Base-by-base conservation (phyloP, 2,113 vertebrate species). In the Scophthalmus maximus region DNA sequence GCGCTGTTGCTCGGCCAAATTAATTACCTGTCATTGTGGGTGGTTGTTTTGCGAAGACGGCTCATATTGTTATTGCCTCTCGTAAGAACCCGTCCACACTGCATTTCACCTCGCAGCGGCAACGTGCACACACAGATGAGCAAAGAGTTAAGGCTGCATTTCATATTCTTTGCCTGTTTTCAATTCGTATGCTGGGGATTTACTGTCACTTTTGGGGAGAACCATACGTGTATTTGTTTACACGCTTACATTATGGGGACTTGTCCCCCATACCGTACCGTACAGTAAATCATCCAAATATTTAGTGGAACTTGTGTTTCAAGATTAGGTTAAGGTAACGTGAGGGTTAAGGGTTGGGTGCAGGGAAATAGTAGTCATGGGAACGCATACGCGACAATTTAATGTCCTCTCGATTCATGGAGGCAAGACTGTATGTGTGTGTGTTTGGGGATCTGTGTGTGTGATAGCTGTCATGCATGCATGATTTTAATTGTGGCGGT, bases 1-100 rank as follows among this genome's bases (percentile, higher is more conserved):
- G 71, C 72, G 53, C 67, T 29, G 74, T 74, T 79, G 84, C 82
- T 60, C n/a, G 70, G 83, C 63, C 72, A 86, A 88, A 93, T 93
- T 86, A 92, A 93, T 94, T 85, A 89, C 88, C 88, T 92, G 93
- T 87, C 92, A 87, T 50, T 79, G 76, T 91, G 91, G 89, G 76
- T 65, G 84, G 89, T 87, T 81, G 86, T 88, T 92, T 86, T 68
- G n/a, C 87, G 74, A 87, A 89, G 76, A 86, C 72, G 49, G 73
- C 60, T 83, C 61, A 52, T 85, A 68, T 73, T 72, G 56, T 89
- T 89, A 62, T 66, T 34, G 68, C 40, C 44, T 17, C 42, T 26
- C 36, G 25, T 38, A 27, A 15, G 61, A 76, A 64, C 32, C n/a
- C 62, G 20, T 34, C 20, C n/a, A 30, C 51, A 0, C 47, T 70